Evolutionary conservation across 2,113 vertebrate species (phyloP), one percentile per base, ranked within the genome.

Genomic region (Lagopus muta): DNA sequence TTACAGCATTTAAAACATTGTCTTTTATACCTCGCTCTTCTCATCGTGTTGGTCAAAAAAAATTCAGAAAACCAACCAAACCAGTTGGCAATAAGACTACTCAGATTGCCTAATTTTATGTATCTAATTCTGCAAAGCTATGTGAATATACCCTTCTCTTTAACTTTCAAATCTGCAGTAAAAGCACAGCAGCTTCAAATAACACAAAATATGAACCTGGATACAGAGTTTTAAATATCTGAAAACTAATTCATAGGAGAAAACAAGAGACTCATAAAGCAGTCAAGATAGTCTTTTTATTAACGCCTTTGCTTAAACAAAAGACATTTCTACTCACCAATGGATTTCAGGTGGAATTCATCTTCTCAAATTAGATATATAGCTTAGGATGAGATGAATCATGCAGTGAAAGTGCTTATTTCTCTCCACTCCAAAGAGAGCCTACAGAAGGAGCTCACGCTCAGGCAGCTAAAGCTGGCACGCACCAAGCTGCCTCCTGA

Each of bases 261-360:
- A 95, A 92, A 87, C 22, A 73, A 40, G 65, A 45, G 55, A 25
- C 3, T 47, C 55, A 13, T 4, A 1, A 28, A 52, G 67, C 22
- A 91, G 67, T 85, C 45, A 86, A 91, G 36, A 42, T 38, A 72
- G 86, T 60, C 73, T 80, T 95, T 90, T 95, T 38, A 77, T 93
- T 77, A 86, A 67, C 48, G 67, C 34, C 34, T 42, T 62, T 52
- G 72, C 88, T 92, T 86, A 88, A 88, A 90, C 50, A 91, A 96
- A 96, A 90, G 70, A 67, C 65, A 93, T 78, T 93, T 93, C 86
- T 77, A 92, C 62, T 92, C 1, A 3, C 83, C 88, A 94, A 93
- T 60, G 93, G 94, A 90, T 91, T 94, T 92, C 93, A 96, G 94
- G 93, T 94, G 89, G 91, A 94, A 95, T 96, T 92, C 70, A 89